phyloP scores from a whole-genome alignment of 2,888 invertebrate genomes.

The Agapostemon virescens region DNA sequence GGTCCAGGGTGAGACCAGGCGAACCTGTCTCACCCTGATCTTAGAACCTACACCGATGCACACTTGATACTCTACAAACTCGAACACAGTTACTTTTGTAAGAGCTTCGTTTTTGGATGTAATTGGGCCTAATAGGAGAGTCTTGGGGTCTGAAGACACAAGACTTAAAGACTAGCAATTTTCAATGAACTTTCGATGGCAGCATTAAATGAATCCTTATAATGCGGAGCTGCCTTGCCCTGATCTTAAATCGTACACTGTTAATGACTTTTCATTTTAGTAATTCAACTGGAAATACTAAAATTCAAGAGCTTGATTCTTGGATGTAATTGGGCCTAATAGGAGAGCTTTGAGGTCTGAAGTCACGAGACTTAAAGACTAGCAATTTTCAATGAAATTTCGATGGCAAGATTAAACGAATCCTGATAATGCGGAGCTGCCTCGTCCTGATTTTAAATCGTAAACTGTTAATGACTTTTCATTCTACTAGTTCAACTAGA shows the following conservation, averaged over 20 bases:
- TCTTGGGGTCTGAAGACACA: neutral
- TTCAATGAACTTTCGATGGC: too few species aligned
- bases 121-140: neutral
- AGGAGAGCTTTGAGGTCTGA: neutral
- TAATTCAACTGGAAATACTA: neutral
- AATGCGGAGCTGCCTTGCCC: neutral
- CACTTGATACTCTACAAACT: neutral
- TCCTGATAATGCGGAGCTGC: neutral
- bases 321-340: neutral
- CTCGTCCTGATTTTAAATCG: neutral
- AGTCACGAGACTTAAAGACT: neutral
- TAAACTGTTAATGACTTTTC: neutral
- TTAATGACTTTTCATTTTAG: neutral
- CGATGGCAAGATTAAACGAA: too few species aligned
- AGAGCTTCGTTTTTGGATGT: too few species aligned
- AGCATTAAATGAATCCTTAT: neutral
- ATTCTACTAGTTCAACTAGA: neutral
- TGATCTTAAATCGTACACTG: neutral
- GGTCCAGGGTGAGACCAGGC: constrained; percentile 41
- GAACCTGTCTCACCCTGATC: neutral
- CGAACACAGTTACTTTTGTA: too few species aligned
- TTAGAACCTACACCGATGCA: neutral
- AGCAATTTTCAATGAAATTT: neutral
- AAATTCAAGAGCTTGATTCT: neutral
- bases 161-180: neutral